A percentile compares a stretch with the other conserved stretches of the same genome.
Conservation (phyloP, 1,140 invertebrate genomes). For the Drosophila pseudoobscura region DNA sequence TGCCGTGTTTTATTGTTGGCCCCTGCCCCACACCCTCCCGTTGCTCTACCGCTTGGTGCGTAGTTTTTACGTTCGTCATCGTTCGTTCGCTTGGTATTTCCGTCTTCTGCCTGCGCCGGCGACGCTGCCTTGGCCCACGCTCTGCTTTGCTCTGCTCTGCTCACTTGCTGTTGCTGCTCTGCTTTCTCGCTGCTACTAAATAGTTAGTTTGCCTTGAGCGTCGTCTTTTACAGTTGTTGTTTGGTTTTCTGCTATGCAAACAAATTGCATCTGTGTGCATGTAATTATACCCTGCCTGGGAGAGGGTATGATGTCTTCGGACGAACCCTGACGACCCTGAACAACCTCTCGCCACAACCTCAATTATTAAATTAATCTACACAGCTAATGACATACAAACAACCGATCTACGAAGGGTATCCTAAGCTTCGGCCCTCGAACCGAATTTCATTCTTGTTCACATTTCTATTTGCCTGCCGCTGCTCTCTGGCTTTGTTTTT, state of each 20-base stretch:
- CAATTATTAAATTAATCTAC: too few species aligned
- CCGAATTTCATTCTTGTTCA: too few species aligned
- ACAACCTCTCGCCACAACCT: too few species aligned
- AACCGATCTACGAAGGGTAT: slow-evolving; percentile 6
- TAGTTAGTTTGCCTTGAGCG: slow-evolving; percentile 70
- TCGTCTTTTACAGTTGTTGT: slow-evolving; percentile 61
- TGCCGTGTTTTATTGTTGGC: slow-evolving; percentile 75
- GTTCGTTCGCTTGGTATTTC: slow-evolving; percentile 77
- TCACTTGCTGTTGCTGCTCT: slow-evolving; percentile 4
- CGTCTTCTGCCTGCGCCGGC: slow-evolving; percentile 66
- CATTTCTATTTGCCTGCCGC: slow-evolving; percentile 41
- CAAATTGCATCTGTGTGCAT: slow-evolving; percentile 60
- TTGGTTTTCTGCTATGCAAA: slow-evolving; percentile 54
- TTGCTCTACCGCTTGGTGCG: slow-evolving; percentile 67
- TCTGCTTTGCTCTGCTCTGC: slow-evolving; percentile 13
- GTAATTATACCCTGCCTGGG: slow-evolving; percentile 2
- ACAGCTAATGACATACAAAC: too few species aligned
- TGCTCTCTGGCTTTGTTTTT: background rate
- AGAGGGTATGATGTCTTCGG: too few species aligned
- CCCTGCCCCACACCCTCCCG: slow-evolving; percentile 5
- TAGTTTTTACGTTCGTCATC: slow-evolving; percentile 82
- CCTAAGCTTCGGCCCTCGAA: background rate
- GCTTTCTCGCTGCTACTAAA: slow-evolving; percentile 12
- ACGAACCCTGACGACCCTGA: too few species aligned
- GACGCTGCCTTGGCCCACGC: slow-evolving; percentile 17